phyloP scores from a whole-genome alignment of 1,140 invertebrate species.

The Lepidurus couesii region DNA sequence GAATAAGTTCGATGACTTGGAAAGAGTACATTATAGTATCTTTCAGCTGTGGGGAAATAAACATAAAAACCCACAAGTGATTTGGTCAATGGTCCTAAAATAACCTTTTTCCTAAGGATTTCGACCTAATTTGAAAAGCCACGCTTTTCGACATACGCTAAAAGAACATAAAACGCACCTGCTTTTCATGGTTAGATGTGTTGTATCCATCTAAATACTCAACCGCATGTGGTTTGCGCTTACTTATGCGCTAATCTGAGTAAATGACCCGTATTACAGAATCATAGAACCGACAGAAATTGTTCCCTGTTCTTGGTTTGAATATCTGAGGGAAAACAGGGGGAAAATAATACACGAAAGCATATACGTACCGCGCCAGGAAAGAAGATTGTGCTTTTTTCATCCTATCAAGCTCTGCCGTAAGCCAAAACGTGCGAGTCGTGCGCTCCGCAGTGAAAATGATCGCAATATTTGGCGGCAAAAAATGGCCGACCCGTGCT shows the following conservation, averaged over 20 bases:
- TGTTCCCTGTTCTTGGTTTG: too few species aligned
- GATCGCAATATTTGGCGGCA: too few species aligned
- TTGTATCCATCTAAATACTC: not conserved
- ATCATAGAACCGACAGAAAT: too few species aligned
- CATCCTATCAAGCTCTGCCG: too few species aligned
- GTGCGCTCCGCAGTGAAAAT: too few species aligned
- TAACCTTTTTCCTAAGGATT: not conserved
- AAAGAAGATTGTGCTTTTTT: too few species aligned
- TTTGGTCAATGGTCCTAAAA: not conserved
- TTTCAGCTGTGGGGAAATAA: not conserved
- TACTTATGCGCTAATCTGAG: not conserved
- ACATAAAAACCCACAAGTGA: not conserved
- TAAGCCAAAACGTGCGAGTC: too few species aligned
- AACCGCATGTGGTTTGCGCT: too few species aligned
- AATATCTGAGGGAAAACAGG: too few species aligned
- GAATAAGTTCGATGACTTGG: not conserved
- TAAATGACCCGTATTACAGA: not conserved
- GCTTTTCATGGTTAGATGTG: not conserved
- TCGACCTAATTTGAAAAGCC: not conserved
- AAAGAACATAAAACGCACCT: not conserved
- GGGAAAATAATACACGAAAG: too few species aligned
- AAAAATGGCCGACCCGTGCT: too few species aligned
- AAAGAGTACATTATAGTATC: not conserved
- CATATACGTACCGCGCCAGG: too few species aligned
- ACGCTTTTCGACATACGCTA: not conserved